Conservation (phyloP, 2,888 invertebrate genomes). For the Hydroisotoma schaefferi region DNA sequence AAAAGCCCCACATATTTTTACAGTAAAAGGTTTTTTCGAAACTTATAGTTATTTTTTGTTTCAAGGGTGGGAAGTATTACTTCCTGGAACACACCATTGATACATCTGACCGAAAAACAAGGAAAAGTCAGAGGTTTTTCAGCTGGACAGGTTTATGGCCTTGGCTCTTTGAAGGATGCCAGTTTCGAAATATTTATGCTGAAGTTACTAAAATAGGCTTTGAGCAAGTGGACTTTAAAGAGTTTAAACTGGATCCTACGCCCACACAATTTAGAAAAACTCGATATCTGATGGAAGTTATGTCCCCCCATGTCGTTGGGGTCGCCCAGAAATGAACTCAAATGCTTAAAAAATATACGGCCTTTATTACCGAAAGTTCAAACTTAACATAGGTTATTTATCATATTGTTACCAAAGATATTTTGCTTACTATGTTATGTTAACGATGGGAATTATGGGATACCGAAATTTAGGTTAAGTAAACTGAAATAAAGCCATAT, state of each 20-base stretch:
- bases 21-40: not conserved
- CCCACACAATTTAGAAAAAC: constrained; percentile 16
- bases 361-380: too few relatives aligned
- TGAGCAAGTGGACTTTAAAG: constrained; percentile 41
- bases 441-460: too few relatives aligned
- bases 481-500: too few relatives aligned
- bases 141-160: constrained; percentile 48
- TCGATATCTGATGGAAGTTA: constrained; percentile 28
- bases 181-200: constrained; percentile 44
- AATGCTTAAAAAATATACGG: too few relatives aligned
- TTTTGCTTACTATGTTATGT: too few relatives aligned
- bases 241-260: constrained; percentile 36
- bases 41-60: not conserved
- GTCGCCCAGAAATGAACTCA: constrained; percentile 35
- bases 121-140: constrained; percentile 45
- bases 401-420: too few relatives aligned
- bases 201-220: constrained; percentile 44
- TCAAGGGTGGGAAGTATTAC: constrained; percentile 49
- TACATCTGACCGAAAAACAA: constrained; percentile 31
- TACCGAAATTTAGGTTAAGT: too few relatives aligned
- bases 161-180: constrained; percentile 49
- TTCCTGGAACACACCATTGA: constrained; percentile 50
- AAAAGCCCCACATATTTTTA: constrained; percentile 2
- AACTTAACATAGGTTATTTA: too few relatives aligned
- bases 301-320: constrained; percentile 44